Base-by-base conservation (phyloP, 1,140 invertebrate genomes). In the Drosophila pseudoananassae region DNA sequence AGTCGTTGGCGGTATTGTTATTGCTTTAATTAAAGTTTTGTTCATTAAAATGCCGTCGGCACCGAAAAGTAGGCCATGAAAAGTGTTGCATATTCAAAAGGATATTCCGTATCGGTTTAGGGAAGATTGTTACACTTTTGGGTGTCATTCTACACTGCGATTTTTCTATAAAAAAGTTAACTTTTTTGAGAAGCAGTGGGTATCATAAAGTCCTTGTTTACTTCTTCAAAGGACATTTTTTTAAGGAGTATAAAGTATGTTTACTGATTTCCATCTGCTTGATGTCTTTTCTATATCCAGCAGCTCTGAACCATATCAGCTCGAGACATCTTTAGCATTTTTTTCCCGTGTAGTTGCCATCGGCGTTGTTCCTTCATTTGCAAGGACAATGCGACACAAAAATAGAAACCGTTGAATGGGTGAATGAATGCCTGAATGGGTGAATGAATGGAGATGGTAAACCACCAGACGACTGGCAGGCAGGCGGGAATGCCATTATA, bases 371-470 rank as follows among this genome's bases (percentile, higher is more conserved):
- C 84, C 65, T 79, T 88, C 83, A 88, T 88, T 85, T 88, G 83
- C 83, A 83, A 88, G 83, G 83, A 88, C 83, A 88, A 88, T 88
- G 83, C 78, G 76, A 79, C 80, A 61, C 56, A 50, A 78, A 78
- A 78, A 69, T 74, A 70, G 73, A 66, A 71, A 59, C 74, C 77
- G 49, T 77, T 77, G 69, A 54, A 77, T 75, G 79, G 64, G 64
- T 75, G 61, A 75, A 74, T 69, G 74, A 46, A 68, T 76, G 63
- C 54, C 69, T 74, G 71, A 73, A 65, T 65, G 60, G 70, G 52
- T 33, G 72, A 59, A 54, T 76, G 73, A 64, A 74, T 74, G 71
- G 50, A 64, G 63, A 3, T 10, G 10, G 68, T 33, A 45, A 52
- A 46, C 70, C 66, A 61, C 55, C 55, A 73, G 70, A 31, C 27